Base-by-base conservation (phyloP, 2,888 invertebrate genomes). In the Archaeoteleia sp. region DNA sequence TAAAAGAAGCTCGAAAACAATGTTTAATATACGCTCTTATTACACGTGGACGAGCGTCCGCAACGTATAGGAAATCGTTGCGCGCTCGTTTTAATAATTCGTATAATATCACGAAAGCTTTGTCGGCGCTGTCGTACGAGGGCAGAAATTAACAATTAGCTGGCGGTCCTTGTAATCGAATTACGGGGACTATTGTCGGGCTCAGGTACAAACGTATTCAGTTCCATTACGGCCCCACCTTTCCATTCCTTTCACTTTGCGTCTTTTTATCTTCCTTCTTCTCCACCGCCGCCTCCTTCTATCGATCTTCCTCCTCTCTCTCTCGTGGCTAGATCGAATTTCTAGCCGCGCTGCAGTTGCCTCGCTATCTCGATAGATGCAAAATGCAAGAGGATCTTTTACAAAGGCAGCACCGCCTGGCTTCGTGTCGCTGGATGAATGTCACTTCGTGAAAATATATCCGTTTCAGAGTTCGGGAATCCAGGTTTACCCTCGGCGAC, bases 101-200 rank as follows among this genome's bases (percentile, higher is more conserved):
- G 75, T 74, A 74, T 81, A 75, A 55, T 63, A 62, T 61, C 65
- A 68, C 63, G 71, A 71, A 72, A 72, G 68, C 77, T 81, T 81
- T 82, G 82, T 82, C 82, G 82, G 66, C 77, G 65, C 51, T 70
- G 71, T 71, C 72, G 60, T 67, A 75, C 70, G 73, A 77, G 77
- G 77, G 78, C 80, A 79, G 82, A 83, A 84, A 85, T 85, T 85
- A 84, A 84, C 84, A 85, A 85, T 85, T 85, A 85, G 82, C 83
- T 76, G 84, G 84, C 85, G 85, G 85, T 83, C 80, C 85, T 84
- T 85, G 85, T 85, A 85, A 85, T 85, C 85, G 82, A 85, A 85
- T 85, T 85, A 85, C 85, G 78, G 58, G 70, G 76, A 61, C 78
- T 72, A 83, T 83, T 85, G 85, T 84, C 85, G 85, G 85, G 76